Percentiles rank a stretch among this genome's conserved stretches.
These are phyloP conservation scores for Leptocoma aspasia DNA, from an alignment of 2,113 vertebrate species.

Conservation along the genomic window DNA sequence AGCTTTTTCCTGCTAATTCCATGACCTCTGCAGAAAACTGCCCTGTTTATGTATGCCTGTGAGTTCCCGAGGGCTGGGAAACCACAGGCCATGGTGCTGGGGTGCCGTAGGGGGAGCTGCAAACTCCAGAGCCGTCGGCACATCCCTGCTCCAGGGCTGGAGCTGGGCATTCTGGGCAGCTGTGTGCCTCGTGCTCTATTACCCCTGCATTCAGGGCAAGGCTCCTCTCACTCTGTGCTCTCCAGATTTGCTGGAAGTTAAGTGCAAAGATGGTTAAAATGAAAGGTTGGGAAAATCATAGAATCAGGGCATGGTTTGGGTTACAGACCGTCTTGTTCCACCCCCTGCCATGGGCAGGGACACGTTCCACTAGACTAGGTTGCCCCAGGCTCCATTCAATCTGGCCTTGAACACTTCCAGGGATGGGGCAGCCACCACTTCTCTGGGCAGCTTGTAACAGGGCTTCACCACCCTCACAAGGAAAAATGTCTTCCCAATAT, in stretches of 20 bases:
- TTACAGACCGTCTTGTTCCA: background rate
- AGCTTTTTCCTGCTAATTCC: constrained; percentile 8
- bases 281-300: too few relatives aligned
- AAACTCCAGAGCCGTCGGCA: rapidly evolving
- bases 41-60: background rate
- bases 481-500: background rate
- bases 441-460: background rate
- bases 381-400: background rate
- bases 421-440: background rate
- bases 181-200: rapidly evolving
- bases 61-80: background rate
- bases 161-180: background rate
- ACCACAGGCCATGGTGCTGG: background rate
- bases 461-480: background rate
- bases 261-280: background rate
- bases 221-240: background rate
- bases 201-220: rapidly evolving
- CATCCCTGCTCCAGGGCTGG: background rate
- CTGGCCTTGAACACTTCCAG: background rate
- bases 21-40: constrained; percentile 21
- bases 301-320: background rate
- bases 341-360: background rate
- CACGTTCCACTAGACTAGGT: background rate
- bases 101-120: background rate
- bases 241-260: background rate